Evolutionary conservation across 2,888 invertebrate species (phyloP).

Genomic region (Drosophila bunnanda): DNA sequence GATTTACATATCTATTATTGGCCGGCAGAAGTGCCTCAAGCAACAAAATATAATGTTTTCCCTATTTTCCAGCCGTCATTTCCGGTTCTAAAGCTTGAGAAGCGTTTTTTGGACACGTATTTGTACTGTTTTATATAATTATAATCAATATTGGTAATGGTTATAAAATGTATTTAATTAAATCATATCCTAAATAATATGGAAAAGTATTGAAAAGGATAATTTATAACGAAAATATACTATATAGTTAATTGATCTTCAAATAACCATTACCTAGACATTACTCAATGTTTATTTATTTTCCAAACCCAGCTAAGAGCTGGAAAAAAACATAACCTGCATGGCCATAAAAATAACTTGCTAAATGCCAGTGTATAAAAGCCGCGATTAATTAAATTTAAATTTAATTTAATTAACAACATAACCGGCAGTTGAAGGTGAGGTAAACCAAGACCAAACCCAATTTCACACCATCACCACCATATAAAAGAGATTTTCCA

Average conservation of each 20-base stretch:
- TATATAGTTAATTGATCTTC: not conserved
- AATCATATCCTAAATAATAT: no score
- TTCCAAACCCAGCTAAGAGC: not conserved
- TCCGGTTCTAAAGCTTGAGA: conserved; percentile 1
- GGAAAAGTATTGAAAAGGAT: no score
- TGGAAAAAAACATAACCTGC: conserved; percentile 2
- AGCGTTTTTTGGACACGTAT: no score
- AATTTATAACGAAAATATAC: not conserved
- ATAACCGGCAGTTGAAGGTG: conserved; percentile 2
- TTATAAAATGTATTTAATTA: no score
- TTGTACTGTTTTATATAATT: no score
- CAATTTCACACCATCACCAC: not conserved
- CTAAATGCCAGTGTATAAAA: conserved; percentile 2
- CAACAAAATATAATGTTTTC: not conserved
- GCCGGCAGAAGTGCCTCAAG: conserved; percentile 1
- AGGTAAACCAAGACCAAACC: conserved; percentile 1
- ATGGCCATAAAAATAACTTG: conserved; percentile 2
- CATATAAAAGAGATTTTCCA: conserved; percentile 3
- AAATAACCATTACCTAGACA: not conserved
- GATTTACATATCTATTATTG: conserved; percentile 23
- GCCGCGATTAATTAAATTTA: conserved; percentile 1
- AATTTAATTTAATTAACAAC: conserved; percentile 5
- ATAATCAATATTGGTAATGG: no score
- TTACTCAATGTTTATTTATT: not conserved
- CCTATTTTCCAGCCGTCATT: conserved; percentile 1